These are phyloP conservation scores for Thunnus thynnus DNA, from an alignment of 2,113 vertebrate species.

Conservation along the genomic window DNA sequence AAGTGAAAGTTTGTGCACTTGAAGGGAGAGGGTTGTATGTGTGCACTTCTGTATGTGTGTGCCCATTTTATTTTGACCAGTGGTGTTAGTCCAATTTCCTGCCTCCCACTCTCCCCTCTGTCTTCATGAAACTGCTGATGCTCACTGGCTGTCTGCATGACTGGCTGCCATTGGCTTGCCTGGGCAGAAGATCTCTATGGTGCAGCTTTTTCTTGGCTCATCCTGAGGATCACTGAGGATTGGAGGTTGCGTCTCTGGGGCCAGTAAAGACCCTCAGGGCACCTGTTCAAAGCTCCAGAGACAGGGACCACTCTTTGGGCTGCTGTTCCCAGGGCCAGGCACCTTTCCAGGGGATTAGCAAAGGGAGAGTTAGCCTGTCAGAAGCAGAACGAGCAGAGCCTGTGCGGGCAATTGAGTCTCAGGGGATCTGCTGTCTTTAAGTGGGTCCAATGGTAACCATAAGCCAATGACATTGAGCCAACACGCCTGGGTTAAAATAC, in stretches of 20 bases:
- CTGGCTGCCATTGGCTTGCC: constrained; percentile 11
- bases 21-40: constrained; percentile 4
- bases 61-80: constrained; percentile 24
- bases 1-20: constrained; percentile 50
- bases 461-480: constrained; percentile 11
- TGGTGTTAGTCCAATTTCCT: constrained; percentile 9
- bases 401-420: constrained; percentile 36
- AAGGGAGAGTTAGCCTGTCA: constrained; percentile 41
- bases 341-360: constrained; percentile 68
- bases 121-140: constrained; percentile 58
- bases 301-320: constrained; percentile 16
- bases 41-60: not conserved
- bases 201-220: constrained; percentile 62
- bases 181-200: constrained; percentile 15
- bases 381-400: constrained; percentile 31
- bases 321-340: constrained; percentile 27
- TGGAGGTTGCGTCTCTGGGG: constrained; percentile 44
- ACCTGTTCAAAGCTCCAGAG: constrained; percentile 62
- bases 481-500: constrained; percentile 31
- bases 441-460: constrained; percentile 25
- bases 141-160: constrained; percentile 25
- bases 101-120: constrained; percentile 18
- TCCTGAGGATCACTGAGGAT: constrained; percentile 67
- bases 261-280: constrained; percentile 42
- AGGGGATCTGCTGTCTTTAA: constrained; percentile 47